Evolutionary conservation across 2,888 invertebrate genomes (phyloP).

Genomic region (Melolontha melolontha): DNA sequence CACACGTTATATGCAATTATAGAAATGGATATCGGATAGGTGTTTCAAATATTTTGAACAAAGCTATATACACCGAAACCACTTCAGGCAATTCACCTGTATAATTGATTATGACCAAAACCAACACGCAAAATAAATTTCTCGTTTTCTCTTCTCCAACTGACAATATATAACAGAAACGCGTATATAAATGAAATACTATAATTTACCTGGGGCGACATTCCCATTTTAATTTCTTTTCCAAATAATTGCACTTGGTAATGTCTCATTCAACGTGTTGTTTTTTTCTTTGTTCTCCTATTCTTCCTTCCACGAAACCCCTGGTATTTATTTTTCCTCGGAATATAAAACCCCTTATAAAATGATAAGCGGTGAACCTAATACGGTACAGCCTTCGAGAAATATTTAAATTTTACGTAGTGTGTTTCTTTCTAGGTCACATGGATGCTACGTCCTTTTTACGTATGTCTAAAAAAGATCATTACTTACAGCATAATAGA

Average conservation of each 20-base stretch:
- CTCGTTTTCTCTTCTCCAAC: too few species aligned
- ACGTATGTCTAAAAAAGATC: slow-evolving; percentile 44
- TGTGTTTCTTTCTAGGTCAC: slow-evolving; percentile 29
- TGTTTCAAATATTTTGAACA: too few species aligned
- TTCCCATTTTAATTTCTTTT: slow-evolving; percentile 13
- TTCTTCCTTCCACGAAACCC: neutral
- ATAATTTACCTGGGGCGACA: neutral
- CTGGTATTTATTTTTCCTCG: slow-evolving; percentile 14
- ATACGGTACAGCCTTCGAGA: slow-evolving; percentile 13
- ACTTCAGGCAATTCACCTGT: too few species aligned
- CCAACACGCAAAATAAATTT: too few species aligned
- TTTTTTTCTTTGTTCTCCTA: slow-evolving; percentile 3
- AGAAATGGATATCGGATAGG: too few species aligned
- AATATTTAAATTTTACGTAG: slow-evolving; percentile 34
- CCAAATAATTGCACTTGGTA: slow-evolving; percentile 19
- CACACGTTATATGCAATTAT: too few species aligned
- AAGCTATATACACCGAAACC: too few species aligned
- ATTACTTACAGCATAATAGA: slow-evolving; percentile 50
- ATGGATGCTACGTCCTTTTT: slow-evolving; percentile 32
- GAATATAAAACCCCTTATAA: slow-evolving; percentile 29
- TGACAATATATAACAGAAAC: too few species aligned
- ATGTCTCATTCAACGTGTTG: slow-evolving; percentile 4
- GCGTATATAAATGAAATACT: too few species aligned
- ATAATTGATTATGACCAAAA: too few species aligned
- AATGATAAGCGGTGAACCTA: slow-evolving; percentile 24